A percentile compares a stretch with the other conserved stretches of the same genome.
These are phyloP conservation scores for Drosophila kikkawai DNA, from an alignment of 1,140 invertebrate genomes.

Conservation along the genomic window DNA sequence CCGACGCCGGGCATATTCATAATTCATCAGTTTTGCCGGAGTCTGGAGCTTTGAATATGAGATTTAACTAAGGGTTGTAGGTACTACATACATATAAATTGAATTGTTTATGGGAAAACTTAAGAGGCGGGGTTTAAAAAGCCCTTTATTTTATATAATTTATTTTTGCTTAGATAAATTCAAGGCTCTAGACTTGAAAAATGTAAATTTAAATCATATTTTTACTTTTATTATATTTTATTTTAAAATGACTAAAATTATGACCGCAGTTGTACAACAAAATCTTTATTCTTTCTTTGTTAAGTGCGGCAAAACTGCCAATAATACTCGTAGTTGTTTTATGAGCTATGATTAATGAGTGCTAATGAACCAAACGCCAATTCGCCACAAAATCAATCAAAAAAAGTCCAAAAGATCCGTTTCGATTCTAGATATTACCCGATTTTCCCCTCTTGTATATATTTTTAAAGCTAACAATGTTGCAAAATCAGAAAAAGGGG, in stretches of 20 bases:
- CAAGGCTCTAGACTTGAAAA: neutral
- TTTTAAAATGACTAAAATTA: too few relatives aligned
- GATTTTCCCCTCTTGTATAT: neutral
- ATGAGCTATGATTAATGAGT: conserved; percentile 37
- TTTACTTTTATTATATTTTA: too few relatives aligned
- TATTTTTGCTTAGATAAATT: neutral
- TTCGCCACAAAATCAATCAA: conserved; percentile 24
- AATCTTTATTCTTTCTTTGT: neutral
- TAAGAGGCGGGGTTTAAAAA: neutral
- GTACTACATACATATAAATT: neutral
- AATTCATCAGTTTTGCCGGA: conserved; percentile 32
- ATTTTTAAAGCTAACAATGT: conserved; percentile 6
- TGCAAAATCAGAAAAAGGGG: conserved; percentile 3
- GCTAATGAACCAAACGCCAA: conserved; percentile 20
- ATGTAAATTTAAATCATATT: neutral
- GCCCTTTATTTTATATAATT: neutral
- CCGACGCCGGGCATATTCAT: conserved; percentile 31
- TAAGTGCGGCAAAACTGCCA: conserved; percentile 2
- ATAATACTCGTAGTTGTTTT: conserved; percentile 19
- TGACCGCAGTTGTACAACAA: neutral
- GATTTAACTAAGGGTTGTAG: conserved; percentile 9
- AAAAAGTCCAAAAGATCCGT: conserved; percentile 19
- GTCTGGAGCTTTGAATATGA: conserved; percentile 14
- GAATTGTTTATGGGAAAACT: neutral
- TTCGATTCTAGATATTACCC: conserved; percentile 4